A percentile compares a stretch with the other conserved stretches of the same genome.
Evolutionary conservation across 1,140 invertebrate species (phyloP).

Genomic region (Aphidius gifuensis): DNA sequence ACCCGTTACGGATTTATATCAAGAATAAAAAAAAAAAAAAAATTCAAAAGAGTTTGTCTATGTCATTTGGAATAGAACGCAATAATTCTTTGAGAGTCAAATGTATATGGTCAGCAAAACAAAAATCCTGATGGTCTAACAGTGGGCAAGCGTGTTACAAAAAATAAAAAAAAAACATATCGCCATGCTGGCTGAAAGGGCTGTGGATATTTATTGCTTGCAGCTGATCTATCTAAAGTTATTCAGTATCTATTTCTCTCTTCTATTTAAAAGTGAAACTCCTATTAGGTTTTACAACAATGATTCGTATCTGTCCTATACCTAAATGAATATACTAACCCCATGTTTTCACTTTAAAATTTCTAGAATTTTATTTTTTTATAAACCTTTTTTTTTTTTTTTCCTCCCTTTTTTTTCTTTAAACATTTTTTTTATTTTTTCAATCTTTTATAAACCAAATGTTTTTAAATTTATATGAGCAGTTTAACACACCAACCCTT

Average conservation of each 20-base stretch:
- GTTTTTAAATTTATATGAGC: too few relatives aligned
- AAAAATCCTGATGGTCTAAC: too few relatives aligned
- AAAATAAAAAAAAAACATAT: too few relatives aligned
- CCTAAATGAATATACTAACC: conserved; percentile 11
- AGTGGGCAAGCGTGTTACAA: too few relatives aligned
- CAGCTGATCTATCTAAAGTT: conserved; percentile 18
- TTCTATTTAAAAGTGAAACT: conserved; percentile 17
- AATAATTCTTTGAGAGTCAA: too few relatives aligned
- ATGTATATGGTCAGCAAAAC: too few relatives aligned
- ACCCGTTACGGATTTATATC: too few relatives aligned
- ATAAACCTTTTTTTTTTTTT: conserved; percentile 5
- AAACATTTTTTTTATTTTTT: background rate
- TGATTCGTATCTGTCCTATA: conserved; percentile 7
- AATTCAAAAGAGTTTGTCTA: too few relatives aligned
- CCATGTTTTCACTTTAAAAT: conserved; percentile 14
- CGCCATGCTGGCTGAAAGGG: conserved; percentile 14
- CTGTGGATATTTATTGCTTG: conserved; percentile 25
- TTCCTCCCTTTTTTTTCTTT: background rate
- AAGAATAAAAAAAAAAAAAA: too few relatives aligned
- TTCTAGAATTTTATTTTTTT: conserved; percentile 13
- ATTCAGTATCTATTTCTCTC: conserved; percentile 15
- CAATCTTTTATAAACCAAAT: background rate
- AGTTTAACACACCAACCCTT: too few relatives aligned
- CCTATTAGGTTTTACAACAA: conserved; percentile 14
- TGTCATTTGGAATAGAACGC: too few relatives aligned